Conservation (phyloP, 2,113 vertebrate species). For the Pygoscelis adeliae region DNA sequence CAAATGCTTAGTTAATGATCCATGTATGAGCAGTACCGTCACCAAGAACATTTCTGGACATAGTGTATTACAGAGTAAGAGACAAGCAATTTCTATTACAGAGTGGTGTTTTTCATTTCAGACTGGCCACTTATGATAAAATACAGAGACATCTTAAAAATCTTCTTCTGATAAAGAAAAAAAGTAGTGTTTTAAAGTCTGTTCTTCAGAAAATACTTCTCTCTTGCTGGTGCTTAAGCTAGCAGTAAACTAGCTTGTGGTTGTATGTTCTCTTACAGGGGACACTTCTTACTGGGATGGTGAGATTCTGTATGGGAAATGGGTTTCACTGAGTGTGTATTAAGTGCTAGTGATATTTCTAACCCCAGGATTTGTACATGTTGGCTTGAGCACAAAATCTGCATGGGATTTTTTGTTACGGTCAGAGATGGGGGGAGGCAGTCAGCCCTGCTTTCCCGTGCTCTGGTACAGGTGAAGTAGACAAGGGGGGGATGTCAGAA, state of each 20-base stretch:
- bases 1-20: neutral
- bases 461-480: neutral
- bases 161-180: neutral
- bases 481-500: neutral
- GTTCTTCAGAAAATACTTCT: neutral
- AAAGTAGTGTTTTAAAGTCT: neutral
- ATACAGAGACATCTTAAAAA: neutral
- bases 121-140: neutral
- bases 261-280: neutral
- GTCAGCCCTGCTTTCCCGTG: neutral
- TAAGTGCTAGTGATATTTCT: neutral
- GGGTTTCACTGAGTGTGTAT: neutral
- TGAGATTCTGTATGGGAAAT: neutral
- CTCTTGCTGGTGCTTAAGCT: neutral
- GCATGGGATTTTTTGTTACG: neutral
- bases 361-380: neutral
- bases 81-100: neutral
- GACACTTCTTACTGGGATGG: neutral
- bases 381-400: neutral
- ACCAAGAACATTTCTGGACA: neutral
- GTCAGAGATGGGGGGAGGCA: neutral
- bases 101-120: neutral
- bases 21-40: neutral
- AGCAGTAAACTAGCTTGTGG: neutral
- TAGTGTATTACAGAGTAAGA: neutral